phyloP scores from a whole-genome alignment of 1,140 invertebrate genomes.

The Armadillidium nasatum region DNA sequence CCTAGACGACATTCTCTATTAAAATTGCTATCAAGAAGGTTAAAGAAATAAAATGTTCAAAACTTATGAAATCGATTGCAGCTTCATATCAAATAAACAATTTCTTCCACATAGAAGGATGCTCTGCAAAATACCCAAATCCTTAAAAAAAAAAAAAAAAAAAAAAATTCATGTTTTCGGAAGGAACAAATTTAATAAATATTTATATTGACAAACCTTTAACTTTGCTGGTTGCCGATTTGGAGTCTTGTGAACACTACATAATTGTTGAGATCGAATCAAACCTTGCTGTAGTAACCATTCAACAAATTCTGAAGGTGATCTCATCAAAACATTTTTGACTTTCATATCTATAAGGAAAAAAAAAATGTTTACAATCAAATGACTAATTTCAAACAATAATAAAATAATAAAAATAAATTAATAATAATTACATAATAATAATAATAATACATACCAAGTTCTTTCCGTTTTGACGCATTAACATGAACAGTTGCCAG shows the following conservation, averaged over 20 bases:
- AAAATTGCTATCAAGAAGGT: no score
- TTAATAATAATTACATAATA: not conserved
- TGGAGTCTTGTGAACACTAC: not conserved
- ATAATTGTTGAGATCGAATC: not conserved
- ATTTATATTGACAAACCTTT: not conserved
- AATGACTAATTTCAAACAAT: not conserved
- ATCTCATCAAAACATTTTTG: not conserved
- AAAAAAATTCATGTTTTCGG: no score
- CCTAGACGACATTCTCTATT: no score
- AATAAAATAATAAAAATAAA: not conserved
- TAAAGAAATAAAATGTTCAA: no score
- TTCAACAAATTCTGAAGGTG: not conserved
- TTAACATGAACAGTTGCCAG: not conserved
- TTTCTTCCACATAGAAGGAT: no score
- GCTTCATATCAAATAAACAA: no score
- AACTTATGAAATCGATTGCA: no score
- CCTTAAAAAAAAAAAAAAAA: no score
- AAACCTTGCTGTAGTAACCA: not conserved
- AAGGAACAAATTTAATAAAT: no score
- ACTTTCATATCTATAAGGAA: not conserved
- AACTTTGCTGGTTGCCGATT: not conserved
- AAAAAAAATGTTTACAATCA: not conserved
- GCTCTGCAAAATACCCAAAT: no score
- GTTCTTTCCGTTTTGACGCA: not conserved
- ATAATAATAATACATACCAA: not conserved